Conservation (phyloP, 2,113 vertebrate species). For the Hippopotamus amphibius region DNA sequence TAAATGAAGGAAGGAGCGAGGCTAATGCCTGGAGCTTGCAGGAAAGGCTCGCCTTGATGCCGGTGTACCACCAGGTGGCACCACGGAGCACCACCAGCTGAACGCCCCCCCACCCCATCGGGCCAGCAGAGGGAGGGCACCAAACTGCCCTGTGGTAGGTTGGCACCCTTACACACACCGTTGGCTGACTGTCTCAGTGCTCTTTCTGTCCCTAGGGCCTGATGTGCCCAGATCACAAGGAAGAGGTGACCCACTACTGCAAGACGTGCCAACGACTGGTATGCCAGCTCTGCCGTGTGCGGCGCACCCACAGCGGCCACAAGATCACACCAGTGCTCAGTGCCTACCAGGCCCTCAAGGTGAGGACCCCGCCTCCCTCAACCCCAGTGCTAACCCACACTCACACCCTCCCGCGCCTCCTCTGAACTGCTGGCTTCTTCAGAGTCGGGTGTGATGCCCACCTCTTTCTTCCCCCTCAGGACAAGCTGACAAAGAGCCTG, state of each 20-base stretch:
- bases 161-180: background rate
- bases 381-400: background rate
- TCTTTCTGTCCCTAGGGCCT: slow-evolving; percentile 88
- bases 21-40: background rate
- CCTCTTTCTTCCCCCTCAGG: slow-evolving; percentile 85
- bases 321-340: slow-evolving; percentile 95
- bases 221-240: slow-evolving; percentile 96
- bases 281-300: slow-evolving; percentile 95
- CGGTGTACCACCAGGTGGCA: slow-evolving; percentile 59
- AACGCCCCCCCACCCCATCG: background rate
- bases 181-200: background rate
- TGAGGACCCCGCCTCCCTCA: slow-evolving; percentile 64
- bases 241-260: slow-evolving; percentile 96
- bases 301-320: slow-evolving; percentile 94
- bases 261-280: slow-evolving; percentile 94
- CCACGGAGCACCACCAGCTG: background rate
- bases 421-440: background rate
- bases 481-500: slow-evolving; percentile 95
- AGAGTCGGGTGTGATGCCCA: background rate
- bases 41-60: background rate
- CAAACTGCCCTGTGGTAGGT: background rate
- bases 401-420: background rate
- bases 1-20: background rate
- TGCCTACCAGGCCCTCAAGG: slow-evolving; percentile 97
- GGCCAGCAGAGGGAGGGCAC: accelerated